Base-by-base conservation (phyloP, 2,113 vertebrate genomes). In the Tiliqua scincoides region DNA sequence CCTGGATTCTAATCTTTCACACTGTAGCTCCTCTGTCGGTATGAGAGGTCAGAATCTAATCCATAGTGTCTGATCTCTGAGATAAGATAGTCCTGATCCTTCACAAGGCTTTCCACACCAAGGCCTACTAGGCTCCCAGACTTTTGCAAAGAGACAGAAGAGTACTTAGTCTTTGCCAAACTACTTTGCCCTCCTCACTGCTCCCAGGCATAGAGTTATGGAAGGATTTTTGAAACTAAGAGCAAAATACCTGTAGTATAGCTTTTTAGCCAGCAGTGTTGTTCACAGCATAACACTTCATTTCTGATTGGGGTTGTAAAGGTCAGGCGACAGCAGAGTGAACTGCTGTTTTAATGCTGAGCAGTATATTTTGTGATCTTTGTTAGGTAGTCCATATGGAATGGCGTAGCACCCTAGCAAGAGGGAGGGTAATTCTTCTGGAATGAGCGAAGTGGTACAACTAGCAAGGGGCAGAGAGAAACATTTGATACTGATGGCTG, bases 191-290 rank as follows among this genome's bases (percentile, higher is more conserved):
- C 81, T 54, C 83, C 76, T 61, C 77, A 82, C 57, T 70, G 3
- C 30, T 83, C 54, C 48, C 61, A 63, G 61, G 27, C 35, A 79
- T 0, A 9, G 72, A 76, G 83, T 40, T 83, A 89, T 90, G 71
- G 62, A 87, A 89, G 65, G 84, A 78, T 91, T 95, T 85, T 79
- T 10, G 57, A 91, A 89, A 43, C n/a, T 82, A 83, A 92, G 88
- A 82, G 52, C 62, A 57, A 2, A 48, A 40, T 54, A 90, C 93
- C 75, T 75, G 77, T 57, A 78, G 71, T 83, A 65, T 59, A n/a
- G n/a, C 71, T 88, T 89, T 87, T 92, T 73, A 52, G 12, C 48
- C 85, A 85, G 84, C 78, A 52, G 2, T 0, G 0, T 35, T 25
- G 21, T 76, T 27, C 11, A 7, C 67, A 0, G 8, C 91, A 67